phyloP scores from a whole-genome alignment of 2,113 vertebrate species.

The Riparia riparia region DNA sequence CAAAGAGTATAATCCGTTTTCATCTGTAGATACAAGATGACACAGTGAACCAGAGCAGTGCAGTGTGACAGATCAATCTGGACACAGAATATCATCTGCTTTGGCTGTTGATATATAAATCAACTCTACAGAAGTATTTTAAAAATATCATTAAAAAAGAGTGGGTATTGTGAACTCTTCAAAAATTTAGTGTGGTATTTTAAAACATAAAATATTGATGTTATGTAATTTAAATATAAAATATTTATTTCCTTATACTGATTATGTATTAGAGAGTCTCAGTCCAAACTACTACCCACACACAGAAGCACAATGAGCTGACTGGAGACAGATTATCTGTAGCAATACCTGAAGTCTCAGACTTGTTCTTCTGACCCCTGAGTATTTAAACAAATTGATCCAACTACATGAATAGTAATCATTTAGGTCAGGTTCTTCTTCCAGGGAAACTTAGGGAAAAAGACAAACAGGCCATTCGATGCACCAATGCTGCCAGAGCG shows the following conservation, averaged over 20 bases:
- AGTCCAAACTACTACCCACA: not conserved
- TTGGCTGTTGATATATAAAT: not conserved
- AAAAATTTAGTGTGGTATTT: not conserved
- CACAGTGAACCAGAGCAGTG: not conserved
- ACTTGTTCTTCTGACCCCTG: not conserved
- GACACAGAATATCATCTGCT: not conserved
- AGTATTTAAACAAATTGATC: not conserved
- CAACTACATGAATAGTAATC: not conserved
- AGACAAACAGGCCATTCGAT: not conserved
- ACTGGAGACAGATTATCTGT: not conserved
- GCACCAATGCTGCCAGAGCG: not conserved
- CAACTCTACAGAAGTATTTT: not conserved
- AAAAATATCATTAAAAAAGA: not conserved
- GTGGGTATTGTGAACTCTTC: not conserved
- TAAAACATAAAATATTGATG: not conserved
- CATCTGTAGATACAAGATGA: not conserved
- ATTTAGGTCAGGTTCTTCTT: not conserved
- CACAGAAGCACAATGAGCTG: rapidly evolving
- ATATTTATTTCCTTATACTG: not conserved
- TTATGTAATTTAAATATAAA: not conserved
- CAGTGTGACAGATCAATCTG: not conserved
- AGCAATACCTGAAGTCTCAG: not conserved
- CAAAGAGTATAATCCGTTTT: not conserved
- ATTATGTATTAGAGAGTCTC: not conserved
- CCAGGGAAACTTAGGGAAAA: not conserved